These are phyloP conservation scores for Cyphomyrmex costatus DNA, from an alignment of 1,140 invertebrate species.

Conservation along the genomic window DNA sequence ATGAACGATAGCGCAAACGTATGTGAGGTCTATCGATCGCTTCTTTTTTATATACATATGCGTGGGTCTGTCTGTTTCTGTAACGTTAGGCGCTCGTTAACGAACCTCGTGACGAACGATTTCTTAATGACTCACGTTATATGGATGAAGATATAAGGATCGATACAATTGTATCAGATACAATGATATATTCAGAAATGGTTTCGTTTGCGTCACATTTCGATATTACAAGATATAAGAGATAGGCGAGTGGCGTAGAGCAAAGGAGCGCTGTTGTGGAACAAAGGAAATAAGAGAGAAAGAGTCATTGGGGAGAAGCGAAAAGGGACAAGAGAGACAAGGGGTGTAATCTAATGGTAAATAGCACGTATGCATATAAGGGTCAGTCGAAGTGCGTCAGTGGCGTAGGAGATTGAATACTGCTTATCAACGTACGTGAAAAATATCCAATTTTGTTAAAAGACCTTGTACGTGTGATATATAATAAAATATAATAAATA, in stretches of 20 bases:
- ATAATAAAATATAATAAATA: background rate
- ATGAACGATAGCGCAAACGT: slow-evolving; percentile 26
- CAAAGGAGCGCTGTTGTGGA: slow-evolving; percentile 16
- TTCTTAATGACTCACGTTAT: slow-evolving; percentile 61
- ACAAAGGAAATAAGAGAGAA: slow-evolving; percentile 59
- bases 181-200: slow-evolving; percentile 56
- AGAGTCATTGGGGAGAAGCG: slow-evolving; percentile 67
- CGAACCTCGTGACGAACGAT: background rate
- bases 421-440: background rate
- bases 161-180: slow-evolving; percentile 56
- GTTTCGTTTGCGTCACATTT: slow-evolving; percentile 40
- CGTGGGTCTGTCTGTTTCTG: background rate
- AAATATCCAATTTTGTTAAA: background rate
- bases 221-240: slow-evolving; percentile 40
- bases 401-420: slow-evolving; percentile 51
- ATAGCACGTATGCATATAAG: slow-evolving; percentile 67
- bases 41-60: slow-evolving; percentile 20
- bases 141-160: slow-evolving; percentile 25
- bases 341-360: slow-evolving; percentile 74
- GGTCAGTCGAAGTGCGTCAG: slow-evolving; percentile 52
- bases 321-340: slow-evolving; percentile 68
- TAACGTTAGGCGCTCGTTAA: slow-evolving; percentile 46
- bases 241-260: slow-evolving; percentile 47
- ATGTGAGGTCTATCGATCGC: slow-evolving; percentile 35
- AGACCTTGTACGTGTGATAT: background rate